These are phyloP conservation scores for Atherinosoma microstoma DNA, from an alignment of 2,797 vertebrate genomes.

Conservation along the genomic window DNA sequence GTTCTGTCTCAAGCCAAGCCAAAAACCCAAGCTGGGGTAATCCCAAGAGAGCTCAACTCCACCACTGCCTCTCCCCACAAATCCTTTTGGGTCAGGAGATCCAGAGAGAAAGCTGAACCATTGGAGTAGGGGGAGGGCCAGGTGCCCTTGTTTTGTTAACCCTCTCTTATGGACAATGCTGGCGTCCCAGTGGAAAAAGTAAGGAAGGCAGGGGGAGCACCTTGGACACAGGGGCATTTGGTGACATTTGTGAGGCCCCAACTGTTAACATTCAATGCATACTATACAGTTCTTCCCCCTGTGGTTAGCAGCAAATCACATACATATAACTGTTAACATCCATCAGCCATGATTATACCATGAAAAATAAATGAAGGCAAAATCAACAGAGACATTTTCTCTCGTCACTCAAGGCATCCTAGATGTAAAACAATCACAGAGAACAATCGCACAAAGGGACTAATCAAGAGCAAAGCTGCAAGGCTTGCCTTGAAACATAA, in stretches of 20 bases:
- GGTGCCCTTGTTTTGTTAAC: conserved; percentile 40
- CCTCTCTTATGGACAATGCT: not conserved
- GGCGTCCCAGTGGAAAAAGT: conserved; percentile 36
- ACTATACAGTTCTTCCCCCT: not conserved
- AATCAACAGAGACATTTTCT: conserved; percentile 23
- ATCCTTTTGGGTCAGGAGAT: conserved; percentile 65
- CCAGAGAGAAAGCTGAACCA: conserved; percentile 45
- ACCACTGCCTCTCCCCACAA: conserved; percentile 54
- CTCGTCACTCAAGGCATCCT: conserved; percentile 49
- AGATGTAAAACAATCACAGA: conserved; percentile 64
- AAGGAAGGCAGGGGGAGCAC: conserved; percentile 2
- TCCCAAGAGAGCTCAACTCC: conserved; percentile 65
- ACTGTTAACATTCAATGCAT: not conserved
- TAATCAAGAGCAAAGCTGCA: conserved; percentile 29
- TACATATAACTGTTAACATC: conserved; percentile 4
- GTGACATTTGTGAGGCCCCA: conserved; percentile 29
- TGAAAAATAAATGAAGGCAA: conserved; percentile 2
- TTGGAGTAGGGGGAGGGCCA: not conserved
- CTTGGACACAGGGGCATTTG: conserved; percentile 1
- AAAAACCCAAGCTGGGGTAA: conserved; percentile 68
- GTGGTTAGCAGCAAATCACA: conserved; percentile 14
- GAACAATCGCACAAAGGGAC: conserved; percentile 42
- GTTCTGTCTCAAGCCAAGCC: conserved; percentile 69
- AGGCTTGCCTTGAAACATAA: conserved; percentile 26
- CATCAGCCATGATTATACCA: conserved; percentile 5